Evolutionary conservation across 1,140 invertebrate genomes (phyloP).

Genomic region (Harlomillsia oculata): DNA sequence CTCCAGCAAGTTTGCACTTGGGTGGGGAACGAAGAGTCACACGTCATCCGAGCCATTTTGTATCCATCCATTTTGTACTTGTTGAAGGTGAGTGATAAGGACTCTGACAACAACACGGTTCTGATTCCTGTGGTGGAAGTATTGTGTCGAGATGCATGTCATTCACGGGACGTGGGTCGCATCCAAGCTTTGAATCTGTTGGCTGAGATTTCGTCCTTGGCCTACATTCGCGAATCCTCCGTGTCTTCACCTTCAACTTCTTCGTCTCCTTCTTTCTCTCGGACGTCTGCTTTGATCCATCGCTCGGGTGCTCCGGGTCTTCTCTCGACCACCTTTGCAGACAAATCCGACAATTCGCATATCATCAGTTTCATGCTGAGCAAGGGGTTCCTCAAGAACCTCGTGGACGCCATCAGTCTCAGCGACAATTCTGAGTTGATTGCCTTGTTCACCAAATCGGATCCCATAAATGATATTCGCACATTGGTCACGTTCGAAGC

Average conservation of each 20-base stretch:
- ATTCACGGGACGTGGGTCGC: constrained; percentile 16
- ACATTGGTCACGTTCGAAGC: constrained; percentile 28
- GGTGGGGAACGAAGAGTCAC: constrained; percentile 4
- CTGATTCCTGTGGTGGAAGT: constrained; percentile 21
- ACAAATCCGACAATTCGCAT: too few relatives aligned
- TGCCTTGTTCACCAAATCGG: constrained; percentile 11
- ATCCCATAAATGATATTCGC: constrained; percentile 1
- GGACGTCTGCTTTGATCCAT: constrained; percentile 2
- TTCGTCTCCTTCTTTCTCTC: not conserved
- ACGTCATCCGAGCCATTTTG: constrained; percentile 14
- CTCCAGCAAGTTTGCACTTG: constrained; percentile 21
- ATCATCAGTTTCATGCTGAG: too few relatives aligned
- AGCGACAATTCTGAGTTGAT: constrained; percentile 22
- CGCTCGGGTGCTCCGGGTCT: not conserved
- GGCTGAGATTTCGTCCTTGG: constrained; percentile 27
- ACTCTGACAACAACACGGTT: not conserved
- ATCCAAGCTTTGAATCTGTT: constrained; percentile 29
- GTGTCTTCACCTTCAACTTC: not conserved
- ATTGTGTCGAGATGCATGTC: constrained; percentile 21
- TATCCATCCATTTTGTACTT: constrained; percentile 22
- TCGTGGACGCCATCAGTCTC: constrained; percentile 18
- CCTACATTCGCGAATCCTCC: not conserved
- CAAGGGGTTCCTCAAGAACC: constrained; percentile 25
- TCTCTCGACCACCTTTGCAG: not conserved
- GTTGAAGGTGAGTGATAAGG: constrained; percentile 15